Conservation (phyloP, 2,113 vertebrate genomes). For the Pachyramphus minor region DNA sequence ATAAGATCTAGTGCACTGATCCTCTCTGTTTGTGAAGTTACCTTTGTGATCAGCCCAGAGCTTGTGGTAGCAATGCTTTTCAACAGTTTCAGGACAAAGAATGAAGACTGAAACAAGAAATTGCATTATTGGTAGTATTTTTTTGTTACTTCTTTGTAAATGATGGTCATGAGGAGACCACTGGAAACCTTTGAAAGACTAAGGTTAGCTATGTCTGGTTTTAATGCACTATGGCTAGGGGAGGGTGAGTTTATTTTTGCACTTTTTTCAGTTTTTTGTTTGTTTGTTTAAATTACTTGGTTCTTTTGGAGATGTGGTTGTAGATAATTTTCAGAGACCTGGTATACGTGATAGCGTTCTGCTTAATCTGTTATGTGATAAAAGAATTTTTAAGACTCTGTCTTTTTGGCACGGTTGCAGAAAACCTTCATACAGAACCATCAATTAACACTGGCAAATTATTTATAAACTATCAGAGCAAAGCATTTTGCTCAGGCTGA, state of each 20-base stretch:
- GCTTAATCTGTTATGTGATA: not conserved
- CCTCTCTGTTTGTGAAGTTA: not conserved
- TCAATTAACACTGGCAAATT: constrained; percentile 38
- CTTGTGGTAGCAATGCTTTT: not conserved
- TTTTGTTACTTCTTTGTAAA: not conserved
- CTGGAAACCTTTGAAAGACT: not conserved
- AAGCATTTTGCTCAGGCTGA: constrained; percentile 5
- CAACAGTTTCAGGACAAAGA: not conserved
- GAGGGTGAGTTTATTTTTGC: not conserved
- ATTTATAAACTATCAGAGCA: constrained; percentile 26
- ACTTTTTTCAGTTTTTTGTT: not conserved
- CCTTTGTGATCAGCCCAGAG: not conserved
- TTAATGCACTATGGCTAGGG: not conserved
- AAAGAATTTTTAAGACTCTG: not conserved
- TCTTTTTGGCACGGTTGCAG: not conserved
- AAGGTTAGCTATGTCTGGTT: not conserved
- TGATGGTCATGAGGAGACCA: not conserved
- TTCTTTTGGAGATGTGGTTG: not conserved
- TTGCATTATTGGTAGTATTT: not conserved
- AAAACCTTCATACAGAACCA: not conserved
- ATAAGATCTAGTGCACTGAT: not conserved
- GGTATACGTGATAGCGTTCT: not conserved
- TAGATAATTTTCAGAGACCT: not conserved
- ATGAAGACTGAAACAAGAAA: not conserved
- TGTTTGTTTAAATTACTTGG: not conserved